phyloP scores from a whole-genome alignment of 1,140 invertebrate genomes.

The Sycophila sp. region DNA sequence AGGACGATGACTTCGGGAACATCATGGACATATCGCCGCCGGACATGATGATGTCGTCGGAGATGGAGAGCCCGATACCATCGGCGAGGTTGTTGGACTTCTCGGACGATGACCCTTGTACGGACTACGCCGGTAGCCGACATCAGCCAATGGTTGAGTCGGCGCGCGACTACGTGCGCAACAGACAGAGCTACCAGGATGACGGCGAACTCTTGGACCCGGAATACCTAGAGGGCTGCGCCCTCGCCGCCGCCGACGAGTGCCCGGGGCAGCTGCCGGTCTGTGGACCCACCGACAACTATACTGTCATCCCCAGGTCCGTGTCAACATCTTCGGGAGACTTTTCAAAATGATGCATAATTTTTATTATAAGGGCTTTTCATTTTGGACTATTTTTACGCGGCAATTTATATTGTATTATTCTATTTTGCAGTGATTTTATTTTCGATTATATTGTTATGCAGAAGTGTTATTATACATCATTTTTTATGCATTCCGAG shows the following conservation, averaged over 20 bases:
- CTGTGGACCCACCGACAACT: neutral
- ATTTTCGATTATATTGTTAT: neutral
- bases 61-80: neutral
- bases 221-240: neutral
- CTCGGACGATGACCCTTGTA: neutral
- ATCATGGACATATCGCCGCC: neutral
- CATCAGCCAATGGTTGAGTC: conserved; percentile 6
- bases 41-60: too few relatives aligned
- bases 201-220: neutral
- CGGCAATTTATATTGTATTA: too few relatives aligned
- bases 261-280: too few relatives aligned
- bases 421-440: neutral
- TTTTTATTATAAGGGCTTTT: neutral
- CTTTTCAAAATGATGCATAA: neutral
- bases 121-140: neutral
- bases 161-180: neutral
- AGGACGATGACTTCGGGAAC: neutral
- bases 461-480: too few relatives aligned
- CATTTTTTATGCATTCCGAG: neutral
- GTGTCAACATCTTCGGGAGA: neutral
- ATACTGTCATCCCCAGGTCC: conserved; percentile 8
- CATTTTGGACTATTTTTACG: too few relatives aligned
- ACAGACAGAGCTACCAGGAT: neutral
- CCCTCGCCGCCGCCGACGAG: neutral
- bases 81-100: neutral